These are phyloP conservation scores for Belgica antarctica DNA, from an alignment of 2,888 invertebrate species.

Conservation along the genomic window DNA sequence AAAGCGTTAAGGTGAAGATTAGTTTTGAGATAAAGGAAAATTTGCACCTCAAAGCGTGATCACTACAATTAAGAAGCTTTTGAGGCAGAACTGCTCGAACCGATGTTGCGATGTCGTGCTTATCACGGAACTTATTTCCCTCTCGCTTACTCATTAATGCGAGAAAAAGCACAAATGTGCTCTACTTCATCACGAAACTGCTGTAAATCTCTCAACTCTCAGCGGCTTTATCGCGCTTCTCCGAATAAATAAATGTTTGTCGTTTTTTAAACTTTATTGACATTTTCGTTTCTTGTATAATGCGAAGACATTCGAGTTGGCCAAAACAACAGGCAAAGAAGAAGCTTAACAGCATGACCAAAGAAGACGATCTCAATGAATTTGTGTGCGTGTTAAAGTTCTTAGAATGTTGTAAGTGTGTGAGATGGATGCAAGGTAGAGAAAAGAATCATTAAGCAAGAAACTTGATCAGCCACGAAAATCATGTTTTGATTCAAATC, in stretches of 20 bases:
- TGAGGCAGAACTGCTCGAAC: constrained; percentile 23
- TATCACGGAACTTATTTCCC: constrained; percentile 12
- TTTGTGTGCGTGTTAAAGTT: background rate
- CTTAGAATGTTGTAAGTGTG: background rate
- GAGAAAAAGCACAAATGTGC: background rate
- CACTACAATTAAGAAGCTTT: too few relatives aligned
- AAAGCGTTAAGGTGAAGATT: background rate
- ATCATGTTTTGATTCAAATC: too few relatives aligned
- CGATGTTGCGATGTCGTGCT: background rate
- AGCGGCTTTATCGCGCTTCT: too few relatives aligned
- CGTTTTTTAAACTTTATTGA: constrained; percentile 20
- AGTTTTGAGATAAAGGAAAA: background rate
- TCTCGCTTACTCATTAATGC: background rate
- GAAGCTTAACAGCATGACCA: constrained; percentile 1
- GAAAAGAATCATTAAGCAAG: background rate
- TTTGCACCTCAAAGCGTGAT: too few relatives aligned
- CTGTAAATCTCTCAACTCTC: constrained; percentile 9
- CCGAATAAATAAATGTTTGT: background rate
- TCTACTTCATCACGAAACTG: background rate
- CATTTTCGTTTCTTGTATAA: background rate
- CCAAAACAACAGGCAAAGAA: constrained; percentile 2
- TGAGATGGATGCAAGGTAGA: background rate
- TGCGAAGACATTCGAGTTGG: background rate
- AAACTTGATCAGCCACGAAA: background rate
- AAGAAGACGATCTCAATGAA: background rate